These are phyloP conservation scores for Accipiter cooperii DNA, from an alignment of 2,113 vertebrate genomes.

Conservation along the genomic window DNA sequence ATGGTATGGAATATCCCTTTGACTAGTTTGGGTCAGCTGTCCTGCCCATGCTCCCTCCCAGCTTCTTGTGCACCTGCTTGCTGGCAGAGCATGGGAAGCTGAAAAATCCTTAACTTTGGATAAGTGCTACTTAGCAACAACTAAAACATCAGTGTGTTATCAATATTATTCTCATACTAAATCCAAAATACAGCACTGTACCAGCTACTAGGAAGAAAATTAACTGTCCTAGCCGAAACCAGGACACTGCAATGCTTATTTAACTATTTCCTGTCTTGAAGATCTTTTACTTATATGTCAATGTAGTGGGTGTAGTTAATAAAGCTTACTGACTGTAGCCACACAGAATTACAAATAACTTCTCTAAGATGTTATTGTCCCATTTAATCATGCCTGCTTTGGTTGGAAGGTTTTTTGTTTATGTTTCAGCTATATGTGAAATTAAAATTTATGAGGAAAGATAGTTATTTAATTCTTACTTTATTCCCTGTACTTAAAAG, in stretches of 20 bases:
- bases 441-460: background rate
- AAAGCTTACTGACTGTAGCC: background rate
- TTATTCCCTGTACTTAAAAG: background rate
- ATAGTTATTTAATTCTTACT: background rate
- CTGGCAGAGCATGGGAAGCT: no score
- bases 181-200: no score
- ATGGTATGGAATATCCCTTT: no score
- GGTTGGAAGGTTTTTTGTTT: background rate
- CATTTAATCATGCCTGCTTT: background rate
- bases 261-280: background rate
- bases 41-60: no score
- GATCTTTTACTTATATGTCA: background rate
- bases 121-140: no score
- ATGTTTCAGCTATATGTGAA: background rate
- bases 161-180: no score
- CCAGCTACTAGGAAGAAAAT: no score
- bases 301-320: background rate
- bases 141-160: no score
- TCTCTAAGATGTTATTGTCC: background rate
- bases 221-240: no score
- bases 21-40: no score
- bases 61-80: no score
- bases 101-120: no score
- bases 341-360: background rate
- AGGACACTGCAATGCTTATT: background rate